phyloP scores from a whole-genome alignment of 2,113 vertebrate species.

The Ciconia stormi region DNA sequence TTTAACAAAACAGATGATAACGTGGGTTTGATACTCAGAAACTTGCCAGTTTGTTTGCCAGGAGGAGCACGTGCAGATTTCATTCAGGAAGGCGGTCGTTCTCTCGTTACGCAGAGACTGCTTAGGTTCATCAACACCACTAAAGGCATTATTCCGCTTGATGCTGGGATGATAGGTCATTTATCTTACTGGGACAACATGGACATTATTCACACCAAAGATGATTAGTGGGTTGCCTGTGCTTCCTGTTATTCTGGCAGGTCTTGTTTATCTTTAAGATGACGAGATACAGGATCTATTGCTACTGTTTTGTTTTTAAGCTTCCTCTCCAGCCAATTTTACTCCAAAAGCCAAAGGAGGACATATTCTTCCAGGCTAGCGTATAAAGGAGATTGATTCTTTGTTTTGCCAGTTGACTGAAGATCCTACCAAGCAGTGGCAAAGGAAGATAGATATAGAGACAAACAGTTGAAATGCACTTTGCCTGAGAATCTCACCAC shows the following conservation, averaged over 20 bases:
- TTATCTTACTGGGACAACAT: not conserved
- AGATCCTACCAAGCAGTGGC: not conserved
- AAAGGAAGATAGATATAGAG: not conserved
- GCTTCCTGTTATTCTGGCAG: not conserved
- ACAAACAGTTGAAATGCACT: not conserved
- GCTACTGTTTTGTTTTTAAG: not conserved
- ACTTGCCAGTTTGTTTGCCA: not conserved
- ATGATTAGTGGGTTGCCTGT: not conserved
- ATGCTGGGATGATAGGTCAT: not conserved
- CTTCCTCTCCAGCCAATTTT: not conserved
- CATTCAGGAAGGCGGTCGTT: not conserved
- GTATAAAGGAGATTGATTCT: not conserved
- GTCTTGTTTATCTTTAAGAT: not conserved
- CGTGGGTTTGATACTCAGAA: rapidly evolving
- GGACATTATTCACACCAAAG: not conserved
- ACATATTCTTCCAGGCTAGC: not conserved
- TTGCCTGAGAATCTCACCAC: not conserved
- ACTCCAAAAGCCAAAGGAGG: not conserved
- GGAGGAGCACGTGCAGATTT: rapidly evolving
- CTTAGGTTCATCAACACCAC: not conserved
- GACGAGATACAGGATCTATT: not conserved
- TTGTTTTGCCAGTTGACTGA: not conserved
- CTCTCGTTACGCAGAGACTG: rapidly evolving
- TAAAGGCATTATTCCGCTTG: not conserved
- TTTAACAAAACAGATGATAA: not conserved